A percentile compares a stretch with the other conserved stretches of the same genome.
Evolutionary conservation across 2,797 vertebrate species (phyloP).

Genomic region (Eurystomus glaucurus): DNA sequence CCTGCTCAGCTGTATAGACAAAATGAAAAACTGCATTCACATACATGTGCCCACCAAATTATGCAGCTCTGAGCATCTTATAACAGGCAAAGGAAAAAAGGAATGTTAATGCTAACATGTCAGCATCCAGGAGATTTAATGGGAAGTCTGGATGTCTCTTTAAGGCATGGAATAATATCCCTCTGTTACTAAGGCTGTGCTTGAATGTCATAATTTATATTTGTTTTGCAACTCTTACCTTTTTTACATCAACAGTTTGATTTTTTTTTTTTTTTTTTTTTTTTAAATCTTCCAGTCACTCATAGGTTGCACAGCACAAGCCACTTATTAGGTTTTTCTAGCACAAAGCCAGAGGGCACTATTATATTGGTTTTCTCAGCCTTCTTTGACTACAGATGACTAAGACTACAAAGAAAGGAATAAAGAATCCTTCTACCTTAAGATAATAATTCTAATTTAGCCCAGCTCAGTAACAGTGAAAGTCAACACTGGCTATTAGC

Average conservation of each 20-base stretch:
- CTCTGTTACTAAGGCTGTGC: background rate
- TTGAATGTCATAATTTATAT: background rate
- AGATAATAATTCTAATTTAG: background rate
- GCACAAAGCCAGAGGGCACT: constrained; percentile 65
- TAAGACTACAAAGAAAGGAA: background rate
- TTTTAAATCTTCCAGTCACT: background rate
- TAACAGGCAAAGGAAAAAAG: background rate
- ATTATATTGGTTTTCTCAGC: constrained; percentile 6
- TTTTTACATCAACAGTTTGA: background rate
- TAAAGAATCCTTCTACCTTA: constrained; percentile 17
- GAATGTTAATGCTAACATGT: background rate
- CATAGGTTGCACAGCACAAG: background rate
- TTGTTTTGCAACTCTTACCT: background rate
- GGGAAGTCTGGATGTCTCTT: background rate
- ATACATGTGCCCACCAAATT: background rate
- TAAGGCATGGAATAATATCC: background rate
- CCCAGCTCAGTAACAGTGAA: background rate
- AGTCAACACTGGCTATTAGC: background rate
- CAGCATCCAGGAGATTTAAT: background rate
- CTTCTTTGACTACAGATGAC: background rate
- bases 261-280: background rate
- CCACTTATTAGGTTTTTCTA: background rate
- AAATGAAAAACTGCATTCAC: background rate
- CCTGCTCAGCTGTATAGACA: background rate
- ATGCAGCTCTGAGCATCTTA: background rate